These are phyloP conservation scores for Sclerodermus sp. DNA, from an alignment of 2,888 invertebrate species.

Conservation along the genomic window DNA sequence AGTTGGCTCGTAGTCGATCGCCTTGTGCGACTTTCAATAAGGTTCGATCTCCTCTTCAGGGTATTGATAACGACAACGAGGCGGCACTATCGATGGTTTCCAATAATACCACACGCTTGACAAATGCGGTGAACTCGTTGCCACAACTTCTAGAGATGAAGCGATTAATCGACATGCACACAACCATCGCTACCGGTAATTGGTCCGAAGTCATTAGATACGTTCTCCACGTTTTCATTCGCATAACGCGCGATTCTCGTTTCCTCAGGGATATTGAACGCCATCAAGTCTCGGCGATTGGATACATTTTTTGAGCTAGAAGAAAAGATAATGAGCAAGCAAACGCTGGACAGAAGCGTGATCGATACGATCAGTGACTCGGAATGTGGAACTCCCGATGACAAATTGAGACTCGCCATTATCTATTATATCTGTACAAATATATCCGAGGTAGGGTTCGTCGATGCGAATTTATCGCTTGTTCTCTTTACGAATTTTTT, in stretches of 20 bases:
- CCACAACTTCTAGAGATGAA: conserved; percentile 98
- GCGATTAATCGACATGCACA: conserved; percentile 97
- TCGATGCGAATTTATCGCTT: background rate
- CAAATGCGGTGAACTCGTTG: conserved; percentile 92
- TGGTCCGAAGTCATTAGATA: too few species aligned
- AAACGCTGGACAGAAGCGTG: conserved; percentile 79
- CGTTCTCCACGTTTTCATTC: too few species aligned
- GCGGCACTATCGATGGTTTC: conserved; percentile 84
- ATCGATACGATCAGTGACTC: conserved; percentile 85
- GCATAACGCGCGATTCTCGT: too few species aligned
- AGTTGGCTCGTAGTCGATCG: background rate
- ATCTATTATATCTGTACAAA: conserved; percentile 86
- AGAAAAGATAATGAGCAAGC: conserved; percentile 94
- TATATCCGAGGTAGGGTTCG: background rate
- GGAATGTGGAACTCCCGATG: conserved; percentile 84
- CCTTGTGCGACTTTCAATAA: conserved; percentile 3
- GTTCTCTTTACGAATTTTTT: conserved; percentile 13
- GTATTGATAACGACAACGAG: conserved; percentile 86
- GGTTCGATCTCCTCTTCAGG: conserved; percentile 54
- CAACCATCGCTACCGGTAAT: conserved; percentile 90
- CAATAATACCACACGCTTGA: conserved; percentile 90
- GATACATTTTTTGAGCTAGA: conserved; percentile 98
- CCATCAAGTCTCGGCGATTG: conserved; percentile 84
- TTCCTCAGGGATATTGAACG: conserved; percentile 69
- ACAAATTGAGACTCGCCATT: conserved; percentile 90